Conservation (phyloP, 2,888 invertebrate species). For the Patella depressa region DNA sequence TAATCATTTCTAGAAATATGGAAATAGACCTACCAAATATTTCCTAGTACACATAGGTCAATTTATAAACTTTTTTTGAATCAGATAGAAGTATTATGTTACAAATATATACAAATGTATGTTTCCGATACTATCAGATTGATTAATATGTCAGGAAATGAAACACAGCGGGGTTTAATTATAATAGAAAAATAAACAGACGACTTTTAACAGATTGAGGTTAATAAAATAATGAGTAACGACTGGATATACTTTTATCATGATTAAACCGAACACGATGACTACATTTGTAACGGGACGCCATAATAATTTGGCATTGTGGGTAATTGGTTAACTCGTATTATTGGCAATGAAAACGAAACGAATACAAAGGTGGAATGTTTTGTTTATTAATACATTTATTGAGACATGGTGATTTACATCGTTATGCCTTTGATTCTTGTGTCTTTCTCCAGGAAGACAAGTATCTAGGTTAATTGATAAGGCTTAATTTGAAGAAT, state of each 20-base stretch:
- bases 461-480: slow-evolving; percentile 8
- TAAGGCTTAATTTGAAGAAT: not conserved
- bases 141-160: no score
- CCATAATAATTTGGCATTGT: slow-evolving; percentile 7
- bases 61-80: no score
- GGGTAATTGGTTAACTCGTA: not conserved
- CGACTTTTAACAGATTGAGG: not conserved
- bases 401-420: not conserved
- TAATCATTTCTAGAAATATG: no score
- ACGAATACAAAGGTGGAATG: slow-evolving; percentile 8
- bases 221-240: not conserved
- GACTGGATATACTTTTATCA: not conserved
- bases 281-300: not conserved
- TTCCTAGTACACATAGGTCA: no score
- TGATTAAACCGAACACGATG: no score
- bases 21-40: no score
- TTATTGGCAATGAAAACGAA: slow-evolving; percentile 7
- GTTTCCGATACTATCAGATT: no score
- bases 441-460: slow-evolving; percentile 3
- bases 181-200: not conserved
- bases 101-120: no score
- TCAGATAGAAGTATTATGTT: no score
- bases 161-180: slow-evolving; percentile 4
- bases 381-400: slow-evolving; percentile 6
- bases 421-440: slow-evolving; percentile 9